Conservation (phyloP, 2,797 vertebrate species). For the Helostoma temminkii region DNA sequence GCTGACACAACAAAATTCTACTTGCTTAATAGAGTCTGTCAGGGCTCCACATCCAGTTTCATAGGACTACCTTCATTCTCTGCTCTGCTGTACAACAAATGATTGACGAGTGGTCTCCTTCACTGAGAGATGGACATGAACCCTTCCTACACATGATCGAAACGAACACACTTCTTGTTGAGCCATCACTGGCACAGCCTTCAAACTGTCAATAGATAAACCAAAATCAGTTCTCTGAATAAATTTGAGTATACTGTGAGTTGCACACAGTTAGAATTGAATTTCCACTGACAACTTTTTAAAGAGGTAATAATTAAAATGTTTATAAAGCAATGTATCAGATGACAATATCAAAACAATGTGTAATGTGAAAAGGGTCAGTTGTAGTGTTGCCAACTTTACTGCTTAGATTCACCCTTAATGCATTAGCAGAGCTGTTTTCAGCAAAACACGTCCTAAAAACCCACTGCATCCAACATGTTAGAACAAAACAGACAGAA, state of each 20-base stretch:
- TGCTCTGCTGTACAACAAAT: slow-evolving; percentile 6
- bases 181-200: background rate
- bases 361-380: background rate
- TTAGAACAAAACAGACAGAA: slow-evolving; percentile 9
- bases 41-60: slow-evolving; percentile 6
- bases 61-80: background rate
- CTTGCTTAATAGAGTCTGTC: slow-evolving; percentile 13
- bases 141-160: background rate
- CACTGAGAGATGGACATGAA: background rate
- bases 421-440: too few relatives aligned
- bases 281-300: background rate
- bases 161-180: slow-evolving; percentile 4
- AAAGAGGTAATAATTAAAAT: background rate
- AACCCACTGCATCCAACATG: background rate
- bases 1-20: background rate
- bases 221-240: background rate
- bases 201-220: slow-evolving; percentile 15
- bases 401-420: too few relatives aligned
- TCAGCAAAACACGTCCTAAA: too few relatives aligned
- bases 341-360: background rate
- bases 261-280: background rate
- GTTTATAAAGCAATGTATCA: background rate
- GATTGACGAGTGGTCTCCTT: slow-evolving; percentile 21
- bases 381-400: too few relatives aligned
- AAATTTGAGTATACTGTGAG: background rate